Percentiles rank a stretch among this genome's conserved stretches.
Evolutionary conservation across 1,140 invertebrate species (phyloP).

Genomic region (Drosophila nigrodunni): DNA sequence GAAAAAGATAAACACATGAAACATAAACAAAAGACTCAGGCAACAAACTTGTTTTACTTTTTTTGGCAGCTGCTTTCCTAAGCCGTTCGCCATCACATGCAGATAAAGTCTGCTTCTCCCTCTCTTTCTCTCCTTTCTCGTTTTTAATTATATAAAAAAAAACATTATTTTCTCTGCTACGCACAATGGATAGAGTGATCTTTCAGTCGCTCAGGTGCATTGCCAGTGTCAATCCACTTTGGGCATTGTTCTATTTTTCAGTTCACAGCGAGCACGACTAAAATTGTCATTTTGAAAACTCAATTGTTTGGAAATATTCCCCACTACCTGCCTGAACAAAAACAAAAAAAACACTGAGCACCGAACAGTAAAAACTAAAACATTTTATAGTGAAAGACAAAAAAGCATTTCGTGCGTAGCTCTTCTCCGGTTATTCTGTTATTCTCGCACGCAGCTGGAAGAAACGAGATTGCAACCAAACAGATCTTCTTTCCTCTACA

Average conservation of each 20-base stretch:
- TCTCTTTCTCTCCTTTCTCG: conserved; percentile 17
- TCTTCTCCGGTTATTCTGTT: conserved; percentile 13
- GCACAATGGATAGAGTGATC: conserved; percentile 44
- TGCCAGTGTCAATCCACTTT: conserved; percentile 30
- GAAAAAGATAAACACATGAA: conserved; percentile 34
- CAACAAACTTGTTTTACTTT: conserved; percentile 73
- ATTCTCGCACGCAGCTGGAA: conserved; percentile 50
- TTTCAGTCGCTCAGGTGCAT: conserved; percentile 63
- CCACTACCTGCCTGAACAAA: conserved; percentile 46
- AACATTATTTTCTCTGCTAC: conserved; percentile 57
- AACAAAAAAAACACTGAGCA: conserved; percentile 18
- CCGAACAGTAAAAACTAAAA: conserved; percentile 14
- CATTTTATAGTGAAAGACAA: conserved; percentile 37
- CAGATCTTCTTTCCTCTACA: conserved; percentile 74
- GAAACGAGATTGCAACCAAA: conserved; percentile 59
- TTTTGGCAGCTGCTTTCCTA: conserved; percentile 70
- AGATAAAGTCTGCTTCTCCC: conserved; percentile 25
- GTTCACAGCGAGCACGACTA: conserved; percentile 27
- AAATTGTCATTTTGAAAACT: conserved; percentile 77
- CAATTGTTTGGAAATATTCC: conserved; percentile 71
- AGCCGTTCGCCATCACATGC: conserved; percentile 35
- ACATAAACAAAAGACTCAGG: conserved; percentile 72
- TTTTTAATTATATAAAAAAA: conserved; percentile 66
- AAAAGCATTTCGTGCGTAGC: conserved; percentile 64
- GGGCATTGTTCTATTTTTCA: conserved; percentile 65